Base-by-base conservation (phyloP, 2,888 invertebrate species). In the Synanthedon andrenaeformis region DNA sequence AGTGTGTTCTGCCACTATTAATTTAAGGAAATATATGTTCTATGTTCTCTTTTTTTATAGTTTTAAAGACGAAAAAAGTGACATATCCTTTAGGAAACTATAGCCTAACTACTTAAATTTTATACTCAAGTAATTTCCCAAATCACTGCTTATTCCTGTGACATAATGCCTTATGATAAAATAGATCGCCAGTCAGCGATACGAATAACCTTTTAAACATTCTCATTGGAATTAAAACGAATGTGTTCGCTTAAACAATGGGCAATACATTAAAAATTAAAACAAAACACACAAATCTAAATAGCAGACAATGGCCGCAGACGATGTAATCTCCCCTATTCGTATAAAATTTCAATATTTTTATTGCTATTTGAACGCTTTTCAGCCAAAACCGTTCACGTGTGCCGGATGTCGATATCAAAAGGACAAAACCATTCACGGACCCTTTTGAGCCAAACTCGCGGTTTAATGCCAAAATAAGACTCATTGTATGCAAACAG, bases 381-480 rank as follows among this genome's bases (percentile, higher is more conserved):
- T 61, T 65, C 61, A 61, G 58, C 60, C 61, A 58, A 63, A 74
- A 71, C 62, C 55, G 59, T 76, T 78, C 85, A 83, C 83, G 82
- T 84, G 81, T 69, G 72, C 84, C 82, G 85, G 83, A 85, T 80
- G 79, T 74, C 62, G 63, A 65, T 72, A 73, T 75, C 75, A 78
- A 81, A 74, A 68, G 76, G 67, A 72, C 75, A 72, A 71, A 74
- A 71, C 75, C 72, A 72, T 79, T 76, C 72, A 74, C 58, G 63
- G 67, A 65, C 68, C 72, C 75, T 74, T 76, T 79, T 72, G 65
- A 74, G 66, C 64, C 64, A 64, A 73, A 74, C 70, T 76, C 75
- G 74, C 76, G 72, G 79, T 73, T 75, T 75, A 72, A 74, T 72
- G 75, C 74, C 74, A 74, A 80, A 78, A 82, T 76, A 80, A 73